Percentiles rank a stretch among this genome's conserved stretches.
Evolutionary conservation across 2,888 invertebrate species (phyloP).

Genomic region (Mylabris sibirica): DNA sequence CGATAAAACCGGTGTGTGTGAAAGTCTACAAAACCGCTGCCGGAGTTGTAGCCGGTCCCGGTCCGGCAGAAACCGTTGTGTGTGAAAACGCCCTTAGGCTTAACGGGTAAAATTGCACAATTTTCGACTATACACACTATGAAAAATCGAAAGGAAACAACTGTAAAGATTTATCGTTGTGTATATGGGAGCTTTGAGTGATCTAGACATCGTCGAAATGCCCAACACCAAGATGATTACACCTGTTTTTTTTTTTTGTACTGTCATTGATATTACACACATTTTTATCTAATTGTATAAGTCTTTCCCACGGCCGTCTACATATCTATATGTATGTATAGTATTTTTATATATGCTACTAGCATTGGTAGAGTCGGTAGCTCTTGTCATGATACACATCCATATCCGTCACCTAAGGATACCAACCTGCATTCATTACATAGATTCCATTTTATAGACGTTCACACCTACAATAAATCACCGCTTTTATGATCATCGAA

Average conservation of each 20-base stretch:
- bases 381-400: slow-evolving; percentile 40
- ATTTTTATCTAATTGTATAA: slow-evolving; percentile 8
- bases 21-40: too few relatives aligned
- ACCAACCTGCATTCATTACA: slow-evolving; percentile 40
- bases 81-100: too few relatives aligned
- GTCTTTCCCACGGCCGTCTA: slow-evolving; percentile 4
- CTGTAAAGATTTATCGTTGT: too few relatives aligned
- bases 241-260: neutral
- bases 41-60: too few relatives aligned
- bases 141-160: too few relatives aligned
- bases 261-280: neutral
- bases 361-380: slow-evolving; percentile 41
- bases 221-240: neutral
- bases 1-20: too few relatives aligned
- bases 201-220: too few relatives aligned
- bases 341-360: neutral
- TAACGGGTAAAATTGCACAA: too few relatives aligned
- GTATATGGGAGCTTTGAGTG: too few relatives aligned
- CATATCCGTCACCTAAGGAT: slow-evolving; percentile 47
- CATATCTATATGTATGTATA: neutral
- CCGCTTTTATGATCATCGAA: slow-evolving; percentile 6
- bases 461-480: slow-evolving; percentile 32
- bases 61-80: too few relatives aligned
- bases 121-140: too few relatives aligned
- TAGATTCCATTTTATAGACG: slow-evolving; percentile 31